phyloP scores from a whole-genome alignment of 2,888 invertebrate species.

The Leistus spinibarbis region DNA sequence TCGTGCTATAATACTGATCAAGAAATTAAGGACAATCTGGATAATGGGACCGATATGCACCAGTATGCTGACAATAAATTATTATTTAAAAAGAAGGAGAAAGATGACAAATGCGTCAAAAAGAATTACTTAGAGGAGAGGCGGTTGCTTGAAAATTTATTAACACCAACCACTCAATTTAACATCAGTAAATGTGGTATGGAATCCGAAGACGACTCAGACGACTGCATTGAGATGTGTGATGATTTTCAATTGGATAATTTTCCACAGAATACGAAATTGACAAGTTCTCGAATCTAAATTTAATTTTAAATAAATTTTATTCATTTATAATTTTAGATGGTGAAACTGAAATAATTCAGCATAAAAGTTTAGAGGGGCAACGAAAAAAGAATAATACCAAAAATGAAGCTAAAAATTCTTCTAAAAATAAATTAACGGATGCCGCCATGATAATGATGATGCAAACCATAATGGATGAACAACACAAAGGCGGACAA shows the following conservation, averaged over 20 bases:
- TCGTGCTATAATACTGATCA: neutral
- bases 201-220: constrained; percentile 8
- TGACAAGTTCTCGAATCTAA: neutral
- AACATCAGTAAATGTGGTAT: neutral
- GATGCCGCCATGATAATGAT: constrained; percentile 25
- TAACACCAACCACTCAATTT: neutral
- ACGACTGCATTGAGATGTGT: constrained; percentile 15
- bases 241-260: constrained; percentile 12
- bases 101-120: neutral
- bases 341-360: neutral
- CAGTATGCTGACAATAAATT: neutral
- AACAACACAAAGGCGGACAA: constrained; percentile 5
- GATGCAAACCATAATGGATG: constrained; percentile 14
- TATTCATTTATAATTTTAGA: neutral
- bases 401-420: neutral
- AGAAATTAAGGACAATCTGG: neutral
- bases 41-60: neutral
- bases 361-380: neutral
- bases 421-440: neutral
- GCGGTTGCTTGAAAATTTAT: neutral
- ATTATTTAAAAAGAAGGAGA: neutral
- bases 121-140: neutral
- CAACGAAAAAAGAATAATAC: neutral
- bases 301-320: neutral
- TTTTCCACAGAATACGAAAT: neutral